phyloP scores from a whole-genome alignment of 2,113 vertebrate species.

The Gambusia holbrooki region DNA sequence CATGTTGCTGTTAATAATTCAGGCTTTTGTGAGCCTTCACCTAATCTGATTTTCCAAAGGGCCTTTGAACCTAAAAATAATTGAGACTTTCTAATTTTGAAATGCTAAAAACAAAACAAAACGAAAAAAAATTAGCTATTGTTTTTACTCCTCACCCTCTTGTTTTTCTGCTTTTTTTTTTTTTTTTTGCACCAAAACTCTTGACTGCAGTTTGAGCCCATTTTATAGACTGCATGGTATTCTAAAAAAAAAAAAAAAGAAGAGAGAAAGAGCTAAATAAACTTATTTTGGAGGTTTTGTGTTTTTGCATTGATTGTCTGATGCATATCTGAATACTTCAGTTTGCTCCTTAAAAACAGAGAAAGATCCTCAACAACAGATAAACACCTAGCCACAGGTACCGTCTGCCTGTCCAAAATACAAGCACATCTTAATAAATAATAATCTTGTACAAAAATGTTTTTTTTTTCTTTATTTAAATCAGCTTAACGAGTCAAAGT shows the following conservation, averaged over 20 bases:
- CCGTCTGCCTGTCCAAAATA: too few species aligned
- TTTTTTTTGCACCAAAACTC: background rate
- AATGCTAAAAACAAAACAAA: background rate
- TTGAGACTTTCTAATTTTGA: conserved; percentile 19
- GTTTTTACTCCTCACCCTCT: conserved; percentile 17
- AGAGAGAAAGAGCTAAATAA: background rate
- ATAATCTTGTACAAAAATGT: too few species aligned
- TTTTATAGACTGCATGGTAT: conserved; percentile 8
- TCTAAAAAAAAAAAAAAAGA: background rate
- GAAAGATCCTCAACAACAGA: too few species aligned
- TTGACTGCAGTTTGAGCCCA: background rate
- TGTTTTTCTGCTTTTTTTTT: background rate
- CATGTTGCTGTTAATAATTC: conserved; percentile 45
- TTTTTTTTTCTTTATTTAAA: too few species aligned
- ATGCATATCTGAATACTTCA: too few species aligned
- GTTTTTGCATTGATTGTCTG: background rate
- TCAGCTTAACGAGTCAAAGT: too few species aligned
- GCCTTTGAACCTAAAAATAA: conserved; percentile 11
- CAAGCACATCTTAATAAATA: too few species aligned
- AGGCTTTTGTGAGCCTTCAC: conserved; percentile 20
- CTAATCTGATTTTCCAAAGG: conserved; percentile 23
- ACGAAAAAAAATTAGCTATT: conserved; percentile 4
- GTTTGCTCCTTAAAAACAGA: too few species aligned
- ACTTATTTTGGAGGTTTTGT: background rate
- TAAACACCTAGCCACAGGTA: too few species aligned